Evolutionary conservation across 2,888 invertebrate genomes (phyloP).

Genomic region (Metellina segmentata): DNA sequence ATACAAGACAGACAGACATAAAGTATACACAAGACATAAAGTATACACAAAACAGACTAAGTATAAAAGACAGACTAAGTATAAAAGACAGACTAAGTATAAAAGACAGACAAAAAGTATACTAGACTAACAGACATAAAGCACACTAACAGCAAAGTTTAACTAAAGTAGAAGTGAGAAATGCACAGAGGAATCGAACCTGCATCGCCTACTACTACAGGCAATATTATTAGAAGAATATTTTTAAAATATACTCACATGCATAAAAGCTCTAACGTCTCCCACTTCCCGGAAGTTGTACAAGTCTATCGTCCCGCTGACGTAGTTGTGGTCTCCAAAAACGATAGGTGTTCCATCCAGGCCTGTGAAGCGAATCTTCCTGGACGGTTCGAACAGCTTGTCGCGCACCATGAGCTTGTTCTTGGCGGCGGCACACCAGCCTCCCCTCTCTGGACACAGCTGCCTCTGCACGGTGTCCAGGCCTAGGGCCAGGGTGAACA

Average conservation of each 20-base stretch:
- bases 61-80: too few species aligned
- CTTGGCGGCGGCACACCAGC: constrained; percentile 59
- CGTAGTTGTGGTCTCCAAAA: constrained; percentile 57
- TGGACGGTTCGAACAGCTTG: constrained; percentile 50
- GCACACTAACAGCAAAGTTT: too few species aligned
- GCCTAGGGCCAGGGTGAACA: constrained; percentile 81
- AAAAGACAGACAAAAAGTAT: too few species aligned
- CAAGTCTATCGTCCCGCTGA: constrained; percentile 47
- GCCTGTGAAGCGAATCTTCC: constrained; percentile 50
- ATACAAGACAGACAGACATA: too few species aligned
- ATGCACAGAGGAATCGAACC: too few species aligned
- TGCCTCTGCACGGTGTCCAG: constrained; percentile 79
- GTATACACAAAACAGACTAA: too few species aligned
- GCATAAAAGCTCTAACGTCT: constrained; percentile 59
- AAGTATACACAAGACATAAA: too few species aligned
- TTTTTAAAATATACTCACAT: constrained; percentile 40
- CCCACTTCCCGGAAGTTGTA: constrained; percentile 68
- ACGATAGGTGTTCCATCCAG: constrained; percentile 47
- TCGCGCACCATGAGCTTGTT: constrained; percentile 43
- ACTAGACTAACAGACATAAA: too few species aligned
- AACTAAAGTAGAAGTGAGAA: too few species aligned
- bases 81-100: too few species aligned
- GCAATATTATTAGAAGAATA: too few species aligned
- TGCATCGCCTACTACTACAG: too few species aligned
- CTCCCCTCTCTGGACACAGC: constrained; percentile 74